These are phyloP conservation scores for Rhyacophila evoluta DNA, from an alignment of 2,888 invertebrate species.

Conservation along the genomic window DNA sequence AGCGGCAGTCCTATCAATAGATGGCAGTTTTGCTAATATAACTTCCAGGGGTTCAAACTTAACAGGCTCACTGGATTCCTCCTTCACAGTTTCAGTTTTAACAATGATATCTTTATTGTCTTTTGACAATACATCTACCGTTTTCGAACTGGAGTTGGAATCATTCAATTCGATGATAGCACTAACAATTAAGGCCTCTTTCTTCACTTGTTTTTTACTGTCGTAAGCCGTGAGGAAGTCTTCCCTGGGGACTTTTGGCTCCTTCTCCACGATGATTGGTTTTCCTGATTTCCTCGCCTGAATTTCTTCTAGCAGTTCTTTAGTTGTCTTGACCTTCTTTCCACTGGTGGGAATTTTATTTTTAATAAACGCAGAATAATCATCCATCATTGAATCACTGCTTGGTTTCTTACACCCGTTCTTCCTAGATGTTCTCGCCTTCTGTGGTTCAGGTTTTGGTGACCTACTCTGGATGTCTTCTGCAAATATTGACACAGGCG, in stretches of 20 bases:
- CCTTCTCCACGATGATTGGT: slow-evolving; percentile 32
- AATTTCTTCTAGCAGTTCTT: slow-evolving; percentile 83
- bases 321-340: slow-evolving; percentile 76
- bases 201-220: slow-evolving; percentile 47
- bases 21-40: slow-evolving; percentile 76
- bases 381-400: slow-evolving; percentile 58
- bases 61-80: slow-evolving; percentile 48
- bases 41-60: slow-evolving; percentile 66
- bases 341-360: slow-evolving; percentile 65
- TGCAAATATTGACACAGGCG: slow-evolving; percentile 26
- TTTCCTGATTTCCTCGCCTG: slow-evolving; percentile 67
- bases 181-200: slow-evolving; percentile 29
- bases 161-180: slow-evolving; percentile 53
- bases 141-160: slow-evolving; percentile 52
- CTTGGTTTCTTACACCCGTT: slow-evolving; percentile 61
- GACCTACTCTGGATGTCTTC: slow-evolving; percentile 56
- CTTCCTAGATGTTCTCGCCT: slow-evolving; percentile 62
- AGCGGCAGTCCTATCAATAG: slow-evolving; percentile 70
- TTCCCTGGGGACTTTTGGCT: slow-evolving; percentile 43
- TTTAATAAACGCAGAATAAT: slow-evolving; percentile 64
- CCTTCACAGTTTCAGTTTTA: slow-evolving; percentile 43
- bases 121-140: slow-evolving; percentile 1
- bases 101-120: slow-evolving; percentile 44
- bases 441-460: slow-evolving; percentile 66
- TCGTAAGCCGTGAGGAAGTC: slow-evolving; percentile 53